Conservation (phyloP, 2,888 invertebrate species). For the Ophion ellenae region DNA sequence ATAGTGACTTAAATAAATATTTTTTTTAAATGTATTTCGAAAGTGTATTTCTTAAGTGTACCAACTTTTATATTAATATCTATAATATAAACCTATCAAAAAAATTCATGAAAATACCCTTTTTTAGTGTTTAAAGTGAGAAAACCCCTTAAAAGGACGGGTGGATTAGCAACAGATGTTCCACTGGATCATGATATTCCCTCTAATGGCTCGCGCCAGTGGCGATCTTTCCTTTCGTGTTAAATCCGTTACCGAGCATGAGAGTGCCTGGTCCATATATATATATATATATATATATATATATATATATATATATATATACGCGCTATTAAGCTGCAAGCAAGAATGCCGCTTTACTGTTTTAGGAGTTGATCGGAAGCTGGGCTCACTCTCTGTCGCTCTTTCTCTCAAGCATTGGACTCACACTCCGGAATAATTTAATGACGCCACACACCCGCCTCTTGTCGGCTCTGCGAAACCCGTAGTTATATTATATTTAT, state of each 20-base stretch:
- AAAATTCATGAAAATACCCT: too few species aligned
- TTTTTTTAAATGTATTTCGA: too few species aligned
- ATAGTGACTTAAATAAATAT: too few species aligned
- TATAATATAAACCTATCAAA: too few species aligned
- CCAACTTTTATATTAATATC: too few species aligned
- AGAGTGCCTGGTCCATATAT: constrained; percentile 18
- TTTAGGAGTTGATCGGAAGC: constrained; percentile 72
- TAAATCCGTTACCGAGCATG: constrained; percentile 31
- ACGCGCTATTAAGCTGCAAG: constrained; percentile 19
- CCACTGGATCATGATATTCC: constrained; percentile 35
- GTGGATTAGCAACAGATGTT: constrained; percentile 61
- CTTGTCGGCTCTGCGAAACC: constrained; percentile 41
- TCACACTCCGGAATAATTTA: constrained; percentile 82
- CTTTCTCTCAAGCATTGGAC: constrained; percentile 72
- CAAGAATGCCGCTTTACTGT: constrained; percentile 64
- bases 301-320: neutral
- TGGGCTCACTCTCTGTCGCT: constrained; percentile 4
- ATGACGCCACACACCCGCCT: constrained; percentile 76
- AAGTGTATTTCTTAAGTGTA: too few species aligned
- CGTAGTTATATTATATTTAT: constrained; percentile 29
- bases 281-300: neutral
- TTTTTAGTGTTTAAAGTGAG: too few species aligned
- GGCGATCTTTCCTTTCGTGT: constrained; percentile 39
- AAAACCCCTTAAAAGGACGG: constrained; percentile 4
- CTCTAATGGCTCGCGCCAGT: constrained; percentile 48